These are phyloP conservation scores for Paralvinella palmiformis DNA, from an alignment of 1,140 invertebrate species.

Conservation along the genomic window DNA sequence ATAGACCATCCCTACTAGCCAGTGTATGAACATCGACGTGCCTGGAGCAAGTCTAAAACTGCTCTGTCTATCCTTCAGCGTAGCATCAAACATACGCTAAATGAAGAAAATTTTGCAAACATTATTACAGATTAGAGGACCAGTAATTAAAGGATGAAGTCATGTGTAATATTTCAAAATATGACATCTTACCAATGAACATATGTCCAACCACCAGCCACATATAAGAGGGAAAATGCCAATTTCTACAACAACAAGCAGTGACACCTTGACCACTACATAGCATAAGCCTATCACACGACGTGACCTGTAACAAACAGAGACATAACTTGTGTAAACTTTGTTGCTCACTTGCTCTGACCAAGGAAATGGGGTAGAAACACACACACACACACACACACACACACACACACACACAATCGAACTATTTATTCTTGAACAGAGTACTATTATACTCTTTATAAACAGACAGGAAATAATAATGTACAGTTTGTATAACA, in stretches of 20 bases:
- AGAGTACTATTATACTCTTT: no score
- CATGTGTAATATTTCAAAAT: no score
- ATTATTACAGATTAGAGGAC: no score
- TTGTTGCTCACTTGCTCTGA: no score
- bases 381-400: no score
- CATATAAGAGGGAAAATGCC: constrained; percentile 93
- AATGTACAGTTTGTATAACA: no score
- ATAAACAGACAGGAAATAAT: no score
- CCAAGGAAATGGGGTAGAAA: no score
- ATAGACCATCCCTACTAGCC: constrained; percentile 99
- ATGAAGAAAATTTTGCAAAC: background rate
- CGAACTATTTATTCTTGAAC: no score
- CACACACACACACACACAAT: no score
- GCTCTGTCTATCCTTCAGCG: constrained; percentile 62
- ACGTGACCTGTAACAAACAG: constrained; percentile 55
- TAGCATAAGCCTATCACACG: constrained; percentile 88
- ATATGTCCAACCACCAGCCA: constrained; percentile 99
- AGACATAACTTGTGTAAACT: background rate
- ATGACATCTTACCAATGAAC: constrained; percentile 64
- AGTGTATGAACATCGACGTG: constrained; percentile 96
- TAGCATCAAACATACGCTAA: constrained; percentile 75
- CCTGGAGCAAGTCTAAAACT: constrained; percentile 84
- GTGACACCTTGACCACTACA: constrained; percentile 89
- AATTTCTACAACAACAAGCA: constrained; percentile 89
- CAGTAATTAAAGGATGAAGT: no score